phyloP scores from a whole-genome alignment of 2,113 vertebrate species.

The Lycaon pictus region DNA sequence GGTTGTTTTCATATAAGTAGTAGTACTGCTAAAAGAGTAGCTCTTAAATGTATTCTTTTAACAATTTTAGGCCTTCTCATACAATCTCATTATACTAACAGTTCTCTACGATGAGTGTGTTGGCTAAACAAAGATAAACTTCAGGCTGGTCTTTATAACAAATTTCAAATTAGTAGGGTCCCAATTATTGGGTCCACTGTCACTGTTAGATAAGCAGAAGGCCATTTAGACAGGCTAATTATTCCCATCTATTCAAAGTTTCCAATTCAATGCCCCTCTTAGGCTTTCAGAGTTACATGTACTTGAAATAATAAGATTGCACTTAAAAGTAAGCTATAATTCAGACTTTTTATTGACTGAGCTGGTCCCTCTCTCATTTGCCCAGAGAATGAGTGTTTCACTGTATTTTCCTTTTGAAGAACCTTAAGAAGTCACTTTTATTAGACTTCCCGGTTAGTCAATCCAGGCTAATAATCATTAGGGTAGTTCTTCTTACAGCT shows the following conservation, averaged over 20 bases:
- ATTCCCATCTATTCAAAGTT: conserved; percentile 45
- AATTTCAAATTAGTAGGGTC: conserved; percentile 39
- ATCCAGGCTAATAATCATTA: neutral
- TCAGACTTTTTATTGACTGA: conserved; percentile 60
- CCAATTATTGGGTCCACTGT: conserved; percentile 46
- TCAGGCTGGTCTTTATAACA: conserved; percentile 10
- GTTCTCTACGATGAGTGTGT: neutral
- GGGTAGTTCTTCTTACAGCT: neutral
- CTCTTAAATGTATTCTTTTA: conserved; percentile 6
- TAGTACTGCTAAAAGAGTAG: neutral
- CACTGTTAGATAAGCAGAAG: conserved; percentile 36
- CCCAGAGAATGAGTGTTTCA: conserved; percentile 12
- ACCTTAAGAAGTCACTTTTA: conserved; percentile 23
- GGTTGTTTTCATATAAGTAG: neutral
- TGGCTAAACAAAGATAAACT: conserved; percentile 59
- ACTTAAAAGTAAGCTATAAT: conserved; percentile 55
- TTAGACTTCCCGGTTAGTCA: neutral
- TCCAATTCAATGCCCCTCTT: conserved; percentile 22
- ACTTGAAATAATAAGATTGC: conserved; percentile 53
- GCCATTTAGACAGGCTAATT: conserved; percentile 38
- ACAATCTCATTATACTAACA: neutral
- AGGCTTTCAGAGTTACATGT: conserved; percentile 31
- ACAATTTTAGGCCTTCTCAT: conserved; percentile 10
- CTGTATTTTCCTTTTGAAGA: conserved; percentile 7
- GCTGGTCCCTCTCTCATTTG: conserved; percentile 19